These are phyloP conservation scores for Lamproptera curius DNA, from an alignment of 2,888 invertebrate genomes.

Conservation along the genomic window DNA sequence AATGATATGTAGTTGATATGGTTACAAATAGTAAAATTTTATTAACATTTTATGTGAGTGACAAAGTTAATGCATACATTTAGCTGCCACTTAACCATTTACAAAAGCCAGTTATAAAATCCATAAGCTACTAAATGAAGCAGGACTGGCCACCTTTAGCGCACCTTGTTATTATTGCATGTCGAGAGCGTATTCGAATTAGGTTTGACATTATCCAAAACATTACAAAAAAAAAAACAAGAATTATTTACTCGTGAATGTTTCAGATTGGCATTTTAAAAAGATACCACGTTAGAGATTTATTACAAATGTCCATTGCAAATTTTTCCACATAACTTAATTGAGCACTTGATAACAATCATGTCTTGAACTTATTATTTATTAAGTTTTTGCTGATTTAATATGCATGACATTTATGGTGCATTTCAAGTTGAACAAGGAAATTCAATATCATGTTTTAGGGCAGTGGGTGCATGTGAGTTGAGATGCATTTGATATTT, in stretches of 20 bases:
- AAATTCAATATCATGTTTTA: constrained; percentile 25
- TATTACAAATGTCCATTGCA: constrained; percentile 21
- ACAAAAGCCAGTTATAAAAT: too few species aligned
- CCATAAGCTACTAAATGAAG: too few species aligned
- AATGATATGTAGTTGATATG: too few species aligned
- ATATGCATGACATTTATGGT: constrained; percentile 46
- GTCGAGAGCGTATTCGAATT: constrained; percentile 12
- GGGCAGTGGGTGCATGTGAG: constrained; percentile 37
- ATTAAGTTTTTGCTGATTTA: constrained; percentile 41
- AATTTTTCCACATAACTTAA: too few species aligned
- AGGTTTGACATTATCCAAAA: constrained; percentile 18
- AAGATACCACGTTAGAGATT: constrained; percentile 2
- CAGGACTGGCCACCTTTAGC: constrained; percentile 8
- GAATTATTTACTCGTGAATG: not conserved
- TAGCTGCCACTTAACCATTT: too few species aligned
- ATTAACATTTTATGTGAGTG: too few species aligned
- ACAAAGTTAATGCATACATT: too few species aligned
- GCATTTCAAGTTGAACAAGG: constrained; percentile 26
- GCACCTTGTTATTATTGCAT: constrained; percentile 8
- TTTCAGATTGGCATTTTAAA: not conserved
- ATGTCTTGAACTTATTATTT: constrained; percentile 35
- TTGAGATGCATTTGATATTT: constrained; percentile 12
- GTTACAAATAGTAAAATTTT: too few species aligned
- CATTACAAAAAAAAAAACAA: not conserved
- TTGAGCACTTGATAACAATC: too few species aligned